Conservation (phyloP, 2,888 invertebrate species). For the Athrips mouffetella region DNA sequence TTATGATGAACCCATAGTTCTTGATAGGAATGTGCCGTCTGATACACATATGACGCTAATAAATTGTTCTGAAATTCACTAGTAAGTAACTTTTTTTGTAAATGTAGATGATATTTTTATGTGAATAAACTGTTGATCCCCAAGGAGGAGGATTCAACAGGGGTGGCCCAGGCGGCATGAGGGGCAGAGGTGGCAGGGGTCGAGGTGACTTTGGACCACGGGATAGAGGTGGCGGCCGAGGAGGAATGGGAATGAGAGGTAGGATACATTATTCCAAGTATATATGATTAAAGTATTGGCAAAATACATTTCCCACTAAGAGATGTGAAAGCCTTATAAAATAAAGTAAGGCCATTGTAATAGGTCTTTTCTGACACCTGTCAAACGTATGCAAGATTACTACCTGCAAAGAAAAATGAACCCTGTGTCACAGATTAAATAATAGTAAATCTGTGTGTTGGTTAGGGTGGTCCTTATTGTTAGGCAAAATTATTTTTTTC, state of each 20-base stretch:
- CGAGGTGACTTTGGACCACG: conserved; percentile 65
- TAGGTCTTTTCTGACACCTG: too few species aligned
- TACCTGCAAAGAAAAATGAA: too few species aligned
- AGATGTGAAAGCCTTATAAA: too few species aligned
- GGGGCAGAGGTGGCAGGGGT: conserved; percentile 62
- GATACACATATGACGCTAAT: conserved; percentile 43
- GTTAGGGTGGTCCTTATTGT: too few species aligned
- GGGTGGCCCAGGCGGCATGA: conserved; percentile 64
- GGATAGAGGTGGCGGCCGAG: conserved; percentile 59
- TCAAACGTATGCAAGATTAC: too few species aligned
- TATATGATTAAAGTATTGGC: not conserved
- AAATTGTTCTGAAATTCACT: not conserved
- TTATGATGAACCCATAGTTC: conserved; percentile 43
- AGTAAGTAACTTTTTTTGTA: not conserved
- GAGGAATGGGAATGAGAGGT: conserved; percentile 73
- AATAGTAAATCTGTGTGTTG: too few species aligned
- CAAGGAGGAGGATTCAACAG: conserved; percentile 55
- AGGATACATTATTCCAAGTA: conserved; percentile 2
- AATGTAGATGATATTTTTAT: not conserved
- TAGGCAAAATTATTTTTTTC: too few species aligned
- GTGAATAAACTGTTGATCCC: not conserved
- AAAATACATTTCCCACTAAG: too few species aligned
- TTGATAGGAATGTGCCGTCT: conserved; percentile 54
- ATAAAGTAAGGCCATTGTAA: too few species aligned
- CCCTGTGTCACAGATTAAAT: too few species aligned